Evolutionary conservation across 2,888 invertebrate species (phyloP).

Genomic region (Bedellia somnulentella): DNA sequence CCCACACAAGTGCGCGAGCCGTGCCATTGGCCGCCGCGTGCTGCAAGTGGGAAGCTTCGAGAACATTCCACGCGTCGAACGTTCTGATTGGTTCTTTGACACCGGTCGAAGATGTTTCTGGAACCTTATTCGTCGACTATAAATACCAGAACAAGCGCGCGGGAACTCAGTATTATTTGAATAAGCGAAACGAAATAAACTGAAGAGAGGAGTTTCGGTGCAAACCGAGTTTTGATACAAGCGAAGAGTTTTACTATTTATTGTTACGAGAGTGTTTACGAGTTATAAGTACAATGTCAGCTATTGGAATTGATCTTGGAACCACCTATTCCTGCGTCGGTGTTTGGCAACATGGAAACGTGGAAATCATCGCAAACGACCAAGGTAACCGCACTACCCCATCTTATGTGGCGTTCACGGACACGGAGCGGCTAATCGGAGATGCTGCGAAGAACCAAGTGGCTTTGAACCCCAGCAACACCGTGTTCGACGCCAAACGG

Average conservation of each 20-base stretch:
- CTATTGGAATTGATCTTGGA: constrained; percentile 59
- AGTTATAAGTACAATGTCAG: constrained; percentile 38
- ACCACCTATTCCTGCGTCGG: constrained; percentile 61
- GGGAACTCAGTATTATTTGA: constrained; percentile 34
- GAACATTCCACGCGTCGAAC: constrained; percentile 18
- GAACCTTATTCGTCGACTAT: constrained; percentile 25
- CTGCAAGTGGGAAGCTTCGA: constrained; percentile 16
- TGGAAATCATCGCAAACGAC: constrained; percentile 72
- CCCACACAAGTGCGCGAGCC: too few relatives aligned
- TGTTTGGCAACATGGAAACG: constrained; percentile 66
- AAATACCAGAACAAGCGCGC: constrained; percentile 20
- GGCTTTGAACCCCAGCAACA: constrained; percentile 73
- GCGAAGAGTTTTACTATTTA: too few relatives aligned
- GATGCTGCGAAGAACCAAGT: constrained; percentile 74
- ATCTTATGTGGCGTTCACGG: constrained; percentile 74
- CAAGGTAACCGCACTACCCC: constrained; percentile 74
- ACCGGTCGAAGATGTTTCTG: constrained; percentile 22
- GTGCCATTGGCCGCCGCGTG: constrained; percentile 18
- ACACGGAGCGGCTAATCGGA: constrained; percentile 68
- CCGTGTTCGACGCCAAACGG: constrained; percentile 75
- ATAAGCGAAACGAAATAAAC: constrained; percentile 26
- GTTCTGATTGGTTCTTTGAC: constrained; percentile 22
- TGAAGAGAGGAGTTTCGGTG: constrained; percentile 18
- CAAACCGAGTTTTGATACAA: constrained; percentile 18
- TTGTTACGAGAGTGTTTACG: too few relatives aligned